Evolutionary conservation across 2,888 invertebrate genomes (phyloP).

Genomic region (Uropetala carovei): DNA sequence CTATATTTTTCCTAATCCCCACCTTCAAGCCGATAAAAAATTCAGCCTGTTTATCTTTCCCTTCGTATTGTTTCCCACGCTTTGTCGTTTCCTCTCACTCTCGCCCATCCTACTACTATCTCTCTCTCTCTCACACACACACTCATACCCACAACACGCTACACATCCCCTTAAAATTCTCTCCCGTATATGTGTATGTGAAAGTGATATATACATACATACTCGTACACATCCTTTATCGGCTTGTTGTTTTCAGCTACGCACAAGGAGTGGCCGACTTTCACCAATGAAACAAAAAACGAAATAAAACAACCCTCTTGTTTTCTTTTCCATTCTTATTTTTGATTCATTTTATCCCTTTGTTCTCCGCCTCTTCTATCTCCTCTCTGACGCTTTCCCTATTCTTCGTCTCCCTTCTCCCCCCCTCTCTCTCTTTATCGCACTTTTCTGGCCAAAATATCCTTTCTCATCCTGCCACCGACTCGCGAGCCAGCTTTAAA

Average conservation of each 20-base stretch:
- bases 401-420: not conserved
- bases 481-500: not conserved
- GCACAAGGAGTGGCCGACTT: not conserved
- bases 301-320: not conserved
- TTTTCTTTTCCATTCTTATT: not conserved
- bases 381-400: not conserved
- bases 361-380: not conserved
- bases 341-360: not conserved
- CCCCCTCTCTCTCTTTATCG: not conserved
- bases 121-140: not conserved
- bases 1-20: slow-evolving; percentile 43
- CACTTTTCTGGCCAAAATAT: not conserved
- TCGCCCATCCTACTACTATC: not conserved
- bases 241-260: not conserved
- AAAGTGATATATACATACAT: too few species aligned
- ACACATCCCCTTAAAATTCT: not conserved
- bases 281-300: not conserved
- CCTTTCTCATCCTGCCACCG: too few species aligned
- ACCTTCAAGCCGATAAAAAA: slow-evolving; percentile 29
- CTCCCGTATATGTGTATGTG: not conserved
- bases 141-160: not conserved
- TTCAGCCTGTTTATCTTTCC: slow-evolving; percentile 51
- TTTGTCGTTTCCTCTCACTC: slow-evolving; percentile 6
- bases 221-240: not conserved
- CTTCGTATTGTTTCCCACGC: slow-evolving; percentile 20